Conservation (phyloP, 2,888 invertebrate genomes). For the Agonopterix subpropinquella region DNA sequence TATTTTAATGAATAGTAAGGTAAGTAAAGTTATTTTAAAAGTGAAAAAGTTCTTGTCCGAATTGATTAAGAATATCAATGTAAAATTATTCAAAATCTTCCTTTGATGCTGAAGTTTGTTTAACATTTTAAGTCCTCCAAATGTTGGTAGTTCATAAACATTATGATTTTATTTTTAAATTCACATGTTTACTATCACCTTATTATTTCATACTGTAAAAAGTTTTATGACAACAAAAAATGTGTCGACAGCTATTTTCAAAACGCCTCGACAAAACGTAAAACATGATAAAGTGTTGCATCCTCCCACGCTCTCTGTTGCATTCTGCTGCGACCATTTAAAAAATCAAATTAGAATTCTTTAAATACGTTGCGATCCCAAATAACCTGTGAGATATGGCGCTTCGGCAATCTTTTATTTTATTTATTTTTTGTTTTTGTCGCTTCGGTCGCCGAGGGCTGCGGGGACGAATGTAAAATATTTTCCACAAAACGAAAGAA, state of each 20-base stretch:
- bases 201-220: constrained; percentile 1
- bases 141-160: too few relatives aligned
- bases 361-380: constrained; percentile 37
- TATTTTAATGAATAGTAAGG: too few relatives aligned
- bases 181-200: too few relatives aligned
- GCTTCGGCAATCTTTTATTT: constrained; percentile 27
- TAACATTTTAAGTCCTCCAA: too few relatives aligned
- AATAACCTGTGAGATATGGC: constrained; percentile 40
- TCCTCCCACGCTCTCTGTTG: constrained; percentile 35
- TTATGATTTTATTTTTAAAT: too few relatives aligned
- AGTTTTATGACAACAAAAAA: constrained; percentile 14
- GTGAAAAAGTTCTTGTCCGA: too few relatives aligned
- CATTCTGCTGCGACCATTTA: constrained; percentile 28
- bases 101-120: too few relatives aligned
- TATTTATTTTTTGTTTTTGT: constrained; percentile 16
- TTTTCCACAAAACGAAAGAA: constrained; percentile 16
- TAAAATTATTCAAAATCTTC: too few relatives aligned
- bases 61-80: too few relatives aligned
- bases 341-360: constrained; percentile 55
- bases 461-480: constrained; percentile 13
- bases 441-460: constrained; percentile 6
- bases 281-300: constrained; percentile 24
- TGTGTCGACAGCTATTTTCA: constrained; percentile 9
- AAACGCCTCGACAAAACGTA: constrained; percentile 20
- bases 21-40: too few relatives aligned